Conservation (phyloP, 1,140 invertebrate species). For the Gryllus bimaculatus region DNA sequence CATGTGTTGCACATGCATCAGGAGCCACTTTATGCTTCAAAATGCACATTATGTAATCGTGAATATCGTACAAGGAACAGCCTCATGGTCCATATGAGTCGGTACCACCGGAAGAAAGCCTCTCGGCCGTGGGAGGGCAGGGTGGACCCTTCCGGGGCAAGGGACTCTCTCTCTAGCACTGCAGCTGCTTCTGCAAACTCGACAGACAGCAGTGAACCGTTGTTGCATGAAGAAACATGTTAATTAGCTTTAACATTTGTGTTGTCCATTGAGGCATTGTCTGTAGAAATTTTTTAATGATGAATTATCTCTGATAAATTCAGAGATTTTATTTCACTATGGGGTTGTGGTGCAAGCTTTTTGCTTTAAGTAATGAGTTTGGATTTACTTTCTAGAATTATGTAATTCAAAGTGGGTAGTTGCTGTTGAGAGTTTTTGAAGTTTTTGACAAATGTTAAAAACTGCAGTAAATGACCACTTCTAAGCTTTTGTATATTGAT, state of each 20-base stretch:
- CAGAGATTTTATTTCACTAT: no score
- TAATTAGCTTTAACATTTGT: background rate
- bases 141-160: background rate
- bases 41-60: slow-evolving; percentile 17
- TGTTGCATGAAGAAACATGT: background rate
- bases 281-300: no score
- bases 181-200: background rate
- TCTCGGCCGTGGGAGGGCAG: slow-evolving; percentile 7
- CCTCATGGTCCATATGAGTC: slow-evolving; percentile 18
- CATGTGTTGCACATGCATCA: slow-evolving; percentile 20
- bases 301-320: no score
- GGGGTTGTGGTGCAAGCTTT: no score
- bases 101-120: slow-evolving; percentile 18
- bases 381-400: no score
- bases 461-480: no score
- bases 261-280: no score
- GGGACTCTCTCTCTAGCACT: background rate
- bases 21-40: slow-evolving; percentile 16
- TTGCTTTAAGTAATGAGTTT: no score
- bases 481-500: no score
- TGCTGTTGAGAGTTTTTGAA: no score
- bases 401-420: no score
- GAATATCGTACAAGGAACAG: slow-evolving; percentile 19
- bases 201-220: background rate
- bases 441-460: no score